Evolutionary conservation across 1,140 invertebrate genomes (phyloP), one percentile per base, ranked within the genome.

Genomic region (Drosophila ohnishii): DNA sequence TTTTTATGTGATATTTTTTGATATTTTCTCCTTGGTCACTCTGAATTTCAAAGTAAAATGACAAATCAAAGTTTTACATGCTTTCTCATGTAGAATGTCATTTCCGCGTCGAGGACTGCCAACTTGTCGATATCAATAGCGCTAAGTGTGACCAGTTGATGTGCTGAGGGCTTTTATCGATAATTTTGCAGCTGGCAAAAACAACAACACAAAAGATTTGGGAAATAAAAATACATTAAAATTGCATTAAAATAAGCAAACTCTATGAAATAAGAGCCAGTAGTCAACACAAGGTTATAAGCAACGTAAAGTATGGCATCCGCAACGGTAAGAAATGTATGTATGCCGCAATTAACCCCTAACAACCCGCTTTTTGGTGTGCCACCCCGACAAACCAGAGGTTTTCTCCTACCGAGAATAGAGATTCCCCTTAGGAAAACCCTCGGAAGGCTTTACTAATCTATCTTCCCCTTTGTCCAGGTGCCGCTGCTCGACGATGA

Each of bases 401-500:
- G 62, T 59, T 59, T 69, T 65, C 30, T 37, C 22, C 16, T 13
- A 40, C 22, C 11, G 28, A 35, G 25, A 62, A 35, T 58, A 30
- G 11, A 44, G 32, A 53, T 40, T 59, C 28, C 32, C n/a, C 28
- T 22, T 9, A 37, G 42, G 11, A 35, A 34, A 11, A 4, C 37
- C 7, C 3, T 1, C 2, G n/a, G 10, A n/a, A 14, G 9, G 28
- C 48, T 53, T 30, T 66, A 28, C 16, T 56, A 60, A 69, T 56
- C 35, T 37, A 55, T 48, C 5, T 30, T 70, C 63, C 58, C 19
- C 53, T 16, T 72, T 70, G 57, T 71, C 19, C 92, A 96, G 95
- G 95, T 96, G 88, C 95, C 95, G 86, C 92, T 96, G 78, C 93
- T 96, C 70, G 95, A 96, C 90, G 96, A 97, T 92, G 96, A 97